These are phyloP conservation scores for Amazona vittata DNA, from an alignment of 2,113 vertebrate genomes.

Conservation along the genomic window DNA sequence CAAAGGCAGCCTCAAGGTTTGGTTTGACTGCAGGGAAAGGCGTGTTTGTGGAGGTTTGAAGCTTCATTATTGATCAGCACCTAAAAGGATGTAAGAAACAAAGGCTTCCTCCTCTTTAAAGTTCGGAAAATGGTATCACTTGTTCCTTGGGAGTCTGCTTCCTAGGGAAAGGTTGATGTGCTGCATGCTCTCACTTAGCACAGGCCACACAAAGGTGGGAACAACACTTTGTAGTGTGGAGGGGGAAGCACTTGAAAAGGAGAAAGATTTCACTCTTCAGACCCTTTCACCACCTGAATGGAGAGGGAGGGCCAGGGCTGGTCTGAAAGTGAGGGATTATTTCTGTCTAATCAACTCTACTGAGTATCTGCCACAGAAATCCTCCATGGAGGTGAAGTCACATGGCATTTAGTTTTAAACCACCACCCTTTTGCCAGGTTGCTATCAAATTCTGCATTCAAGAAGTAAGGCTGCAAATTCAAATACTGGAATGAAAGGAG, in stretches of 20 bases:
- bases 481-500: background rate
- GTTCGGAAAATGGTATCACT: background rate
- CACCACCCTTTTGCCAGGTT: background rate
- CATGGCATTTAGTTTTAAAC: background rate
- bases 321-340: background rate
- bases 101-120: conserved; percentile 61
- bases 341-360: conserved; percentile 7
- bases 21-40: background rate
- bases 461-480: background rate
- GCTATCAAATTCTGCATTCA: background rate
- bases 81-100: conserved; percentile 56
- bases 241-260: conserved; percentile 16
- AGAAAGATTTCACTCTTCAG: background rate
- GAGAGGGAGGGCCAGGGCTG: background rate
- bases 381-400: background rate
- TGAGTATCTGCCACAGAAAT: background rate
- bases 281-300: conserved; percentile 7
- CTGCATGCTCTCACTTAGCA: background rate
- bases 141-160: background rate
- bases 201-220: background rate
- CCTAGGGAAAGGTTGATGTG: background rate
- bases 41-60: background rate
- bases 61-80: conserved; percentile 43
- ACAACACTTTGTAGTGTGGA: background rate
- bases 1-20: background rate